Evolutionary conservation across 2,113 vertebrate species (phyloP).

Genomic region (Mustela lutreola): DNA sequence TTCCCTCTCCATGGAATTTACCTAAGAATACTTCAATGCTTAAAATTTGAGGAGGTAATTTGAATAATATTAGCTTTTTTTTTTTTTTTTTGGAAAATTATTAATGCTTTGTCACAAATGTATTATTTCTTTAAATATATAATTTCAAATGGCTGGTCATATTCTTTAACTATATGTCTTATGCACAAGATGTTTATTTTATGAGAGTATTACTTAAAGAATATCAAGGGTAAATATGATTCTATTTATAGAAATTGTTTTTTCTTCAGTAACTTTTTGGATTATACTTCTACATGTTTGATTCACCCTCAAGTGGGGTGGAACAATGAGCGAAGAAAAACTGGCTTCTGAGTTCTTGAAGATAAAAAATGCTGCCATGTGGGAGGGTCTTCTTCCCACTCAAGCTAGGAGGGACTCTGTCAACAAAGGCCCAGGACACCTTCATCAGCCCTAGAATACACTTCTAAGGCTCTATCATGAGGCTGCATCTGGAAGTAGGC

Average conservation of each 20-base stretch:
- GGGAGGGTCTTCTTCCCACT: background rate
- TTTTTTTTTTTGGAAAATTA: background rate
- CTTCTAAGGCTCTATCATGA: background rate
- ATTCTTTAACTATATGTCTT: background rate
- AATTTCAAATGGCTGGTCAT: background rate
- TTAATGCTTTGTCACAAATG: background rate
- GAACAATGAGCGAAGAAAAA: background rate
- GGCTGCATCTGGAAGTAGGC: background rate
- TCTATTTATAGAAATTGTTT: slow-evolving; percentile 39
- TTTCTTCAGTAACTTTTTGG: background rate
- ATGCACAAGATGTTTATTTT: slow-evolving; percentile 18
- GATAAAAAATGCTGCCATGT: background rate
- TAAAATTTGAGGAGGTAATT: slow-evolving; percentile 37
- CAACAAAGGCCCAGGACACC: background rate
- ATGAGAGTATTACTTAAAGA: slow-evolving; percentile 17
- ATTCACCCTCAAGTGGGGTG: background rate
- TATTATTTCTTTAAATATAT: background rate
- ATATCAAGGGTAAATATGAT: background rate
- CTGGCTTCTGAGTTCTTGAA: background rate
- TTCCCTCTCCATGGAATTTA: background rate
- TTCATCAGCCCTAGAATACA: background rate
- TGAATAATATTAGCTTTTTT: background rate
- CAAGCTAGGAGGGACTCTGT: background rate
- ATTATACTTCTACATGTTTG: background rate
- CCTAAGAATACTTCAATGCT: background rate